These are phyloP conservation scores for Serrognathus titanus DNA, from an alignment of 2,888 invertebrate species.

Conservation along the genomic window DNA sequence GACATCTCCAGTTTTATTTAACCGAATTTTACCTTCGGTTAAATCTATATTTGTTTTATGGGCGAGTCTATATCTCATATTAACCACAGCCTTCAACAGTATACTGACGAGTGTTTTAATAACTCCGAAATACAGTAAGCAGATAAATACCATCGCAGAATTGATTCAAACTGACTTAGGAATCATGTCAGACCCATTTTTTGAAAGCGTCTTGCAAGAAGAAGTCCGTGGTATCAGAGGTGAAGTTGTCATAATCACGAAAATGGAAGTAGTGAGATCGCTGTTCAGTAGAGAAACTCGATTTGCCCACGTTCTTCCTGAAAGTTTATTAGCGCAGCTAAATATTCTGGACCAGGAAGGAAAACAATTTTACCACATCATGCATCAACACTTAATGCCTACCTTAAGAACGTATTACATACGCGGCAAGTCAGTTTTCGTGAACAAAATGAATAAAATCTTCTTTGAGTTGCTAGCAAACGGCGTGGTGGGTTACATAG, in stretches of 20 bases:
- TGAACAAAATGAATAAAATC: background rate
- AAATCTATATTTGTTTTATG: background rate
- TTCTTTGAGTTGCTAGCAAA: background rate
- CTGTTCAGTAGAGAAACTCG: background rate
- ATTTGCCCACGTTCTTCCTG: background rate
- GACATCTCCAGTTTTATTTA: too few relatives aligned
- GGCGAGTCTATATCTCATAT: background rate
- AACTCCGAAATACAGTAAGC: background rate
- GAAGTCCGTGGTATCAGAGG: background rate
- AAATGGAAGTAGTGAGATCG: background rate
- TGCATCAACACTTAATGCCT: conserved; percentile 1
- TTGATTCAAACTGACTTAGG: background rate
- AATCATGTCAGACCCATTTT: background rate
- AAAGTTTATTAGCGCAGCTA: background rate
- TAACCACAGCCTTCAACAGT: conserved; percentile 1
- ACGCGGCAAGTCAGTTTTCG: background rate
- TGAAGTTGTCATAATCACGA: background rate
- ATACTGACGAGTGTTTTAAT: conserved; percentile 2
- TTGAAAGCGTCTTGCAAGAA: too few relatives aligned
- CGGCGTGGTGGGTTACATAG: background rate
- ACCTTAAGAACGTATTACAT: background rate
- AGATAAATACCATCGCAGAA: conserved; percentile 8
- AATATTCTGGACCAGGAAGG: background rate
- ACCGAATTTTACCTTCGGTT: background rate
- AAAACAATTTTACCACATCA: background rate